A percentile compares a stretch with the other conserved stretches of the same genome.
Evolutionary conservation across 2,113 vertebrate species (phyloP).

Genomic region (Dicerorhinus sumatrensis): DNA sequence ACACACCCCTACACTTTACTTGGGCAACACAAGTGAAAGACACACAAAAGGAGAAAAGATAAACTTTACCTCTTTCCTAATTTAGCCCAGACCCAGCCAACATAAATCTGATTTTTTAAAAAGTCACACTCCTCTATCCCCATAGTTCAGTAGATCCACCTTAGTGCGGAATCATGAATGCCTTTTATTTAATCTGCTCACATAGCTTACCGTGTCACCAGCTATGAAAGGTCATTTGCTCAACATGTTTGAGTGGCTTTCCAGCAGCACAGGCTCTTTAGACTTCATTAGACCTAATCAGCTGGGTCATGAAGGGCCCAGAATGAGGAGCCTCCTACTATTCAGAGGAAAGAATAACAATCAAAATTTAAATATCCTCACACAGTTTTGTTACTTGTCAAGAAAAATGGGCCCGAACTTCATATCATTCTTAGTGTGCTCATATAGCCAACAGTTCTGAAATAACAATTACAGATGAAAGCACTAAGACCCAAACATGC

Average conservation of each 20-base stretch:
- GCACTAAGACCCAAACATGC: not conserved
- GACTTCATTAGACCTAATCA: not conserved
- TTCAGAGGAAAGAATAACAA: not conserved
- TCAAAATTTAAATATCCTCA: not conserved
- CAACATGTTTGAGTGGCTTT: not conserved
- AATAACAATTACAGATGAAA: not conserved
- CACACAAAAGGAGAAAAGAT: not conserved
- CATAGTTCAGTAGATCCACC: not conserved
- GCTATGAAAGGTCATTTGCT: not conserved
- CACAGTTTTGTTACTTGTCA: not conserved
- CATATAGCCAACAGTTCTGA: not conserved
- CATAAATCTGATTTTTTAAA: not conserved
- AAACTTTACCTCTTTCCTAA: not conserved
- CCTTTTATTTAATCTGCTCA: not conserved
- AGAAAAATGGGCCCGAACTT: not conserved
- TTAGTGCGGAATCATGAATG: not conserved
- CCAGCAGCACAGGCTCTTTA: not conserved
- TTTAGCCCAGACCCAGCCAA: not conserved
- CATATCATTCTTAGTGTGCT: not conserved
- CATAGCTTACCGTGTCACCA: not conserved
- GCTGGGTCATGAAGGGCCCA: not conserved
- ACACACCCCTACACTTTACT: not conserved
- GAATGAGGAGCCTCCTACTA: not conserved
- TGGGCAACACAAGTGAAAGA: not conserved
- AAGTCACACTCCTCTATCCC: not conserved